Percentiles rank a stretch among this genome's conserved stretches.
Evolutionary conservation across 2,113 vertebrate species (phyloP).

Genomic region (Neoarius graeffei): DNA sequence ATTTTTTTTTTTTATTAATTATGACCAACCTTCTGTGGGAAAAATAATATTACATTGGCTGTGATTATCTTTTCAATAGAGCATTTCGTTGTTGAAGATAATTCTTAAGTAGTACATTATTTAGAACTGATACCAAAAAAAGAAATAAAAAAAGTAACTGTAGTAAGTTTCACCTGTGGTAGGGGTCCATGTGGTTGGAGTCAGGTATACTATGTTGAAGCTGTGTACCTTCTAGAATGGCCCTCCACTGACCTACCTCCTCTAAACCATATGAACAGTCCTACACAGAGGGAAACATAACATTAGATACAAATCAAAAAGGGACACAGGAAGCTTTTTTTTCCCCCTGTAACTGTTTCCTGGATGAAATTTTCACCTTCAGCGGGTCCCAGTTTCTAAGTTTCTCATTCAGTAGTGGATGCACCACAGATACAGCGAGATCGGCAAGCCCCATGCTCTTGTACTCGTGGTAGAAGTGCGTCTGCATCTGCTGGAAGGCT

Average conservation of each 20-base stretch:
- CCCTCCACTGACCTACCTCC: conserved; percentile 90
- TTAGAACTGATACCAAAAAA: neutral
- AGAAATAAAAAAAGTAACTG: neutral
- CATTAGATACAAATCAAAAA: neutral
- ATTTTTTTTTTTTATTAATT: too few relatives aligned
- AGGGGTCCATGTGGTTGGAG: conserved; percentile 84
- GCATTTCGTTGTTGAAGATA: neutral
- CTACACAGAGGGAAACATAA: conserved; percentile 61
- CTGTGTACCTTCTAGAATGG: conserved; percentile 87
- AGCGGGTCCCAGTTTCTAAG: conserved; percentile 92
- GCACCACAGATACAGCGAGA: conserved; percentile 88
- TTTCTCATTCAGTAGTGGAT: conserved; percentile 89
- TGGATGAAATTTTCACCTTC: conserved; percentile 71
- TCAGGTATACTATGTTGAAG: conserved; percentile 84
- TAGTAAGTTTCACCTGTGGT: conserved; percentile 79
- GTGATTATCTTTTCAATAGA: neutral
- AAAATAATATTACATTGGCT: neutral
- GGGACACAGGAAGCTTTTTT: neutral
- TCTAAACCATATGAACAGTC: conserved; percentile 85
- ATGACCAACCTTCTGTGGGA: too few relatives aligned
- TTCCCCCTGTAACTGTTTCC: neutral
- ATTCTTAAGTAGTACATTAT: neutral
- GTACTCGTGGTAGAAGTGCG: conserved; percentile 93
- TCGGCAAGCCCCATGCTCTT: conserved; percentile 86
- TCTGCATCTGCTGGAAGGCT: conserved; percentile 89